Base-by-base conservation (phyloP, 2,888 invertebrate genomes). In the Parnassius smintheus region DNA sequence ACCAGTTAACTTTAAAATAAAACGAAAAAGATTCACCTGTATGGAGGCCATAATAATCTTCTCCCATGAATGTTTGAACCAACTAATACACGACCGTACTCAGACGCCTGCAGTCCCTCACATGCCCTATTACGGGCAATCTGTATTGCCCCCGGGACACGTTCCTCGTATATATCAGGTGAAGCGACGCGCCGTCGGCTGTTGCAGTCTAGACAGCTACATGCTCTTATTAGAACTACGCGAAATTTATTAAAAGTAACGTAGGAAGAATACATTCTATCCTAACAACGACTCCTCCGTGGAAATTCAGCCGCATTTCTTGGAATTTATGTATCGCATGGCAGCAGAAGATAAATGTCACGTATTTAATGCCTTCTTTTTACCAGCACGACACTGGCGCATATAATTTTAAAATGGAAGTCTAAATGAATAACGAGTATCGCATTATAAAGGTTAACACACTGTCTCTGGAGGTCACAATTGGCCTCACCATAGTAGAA, bases 91-190 rank as follows among this genome's bases (percentile, higher is more conserved):
- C 13, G 42, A 57, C 51, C 48, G 49, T 52, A 50, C 45, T 13
- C 50, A 49, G 66, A 64, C 66, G 63, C 66, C 68, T 18, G 25
- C 41, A 60, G 65, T 66, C 62, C 65, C 55, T 55, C 56, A 45
- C 45, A 44, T 48, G 45, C 18, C 22, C 45, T 45, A 59, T 51
- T 46, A 54, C 58, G 59, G 62, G 56, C 66, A 68, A 65, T 64
- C 66, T 58, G 57, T 61, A 49, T 50, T 41, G 45, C 49, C 61
- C 57, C n/a, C 22, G 56, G 60, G 66, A 65, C 68, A 66, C 68
- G 68, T 65, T 50, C 50, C 48, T 44, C 62, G 50, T 63, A 50
- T 67, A 69, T 64, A 66, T 68, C 59, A 67, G 61, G 61, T 56
- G 46, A 35, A 45, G 45, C 51, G 52, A 18, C 61, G 56, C 59